Conservation (phyloP, 2,797 vertebrate genomes). For the Danio albolineatus region DNA sequence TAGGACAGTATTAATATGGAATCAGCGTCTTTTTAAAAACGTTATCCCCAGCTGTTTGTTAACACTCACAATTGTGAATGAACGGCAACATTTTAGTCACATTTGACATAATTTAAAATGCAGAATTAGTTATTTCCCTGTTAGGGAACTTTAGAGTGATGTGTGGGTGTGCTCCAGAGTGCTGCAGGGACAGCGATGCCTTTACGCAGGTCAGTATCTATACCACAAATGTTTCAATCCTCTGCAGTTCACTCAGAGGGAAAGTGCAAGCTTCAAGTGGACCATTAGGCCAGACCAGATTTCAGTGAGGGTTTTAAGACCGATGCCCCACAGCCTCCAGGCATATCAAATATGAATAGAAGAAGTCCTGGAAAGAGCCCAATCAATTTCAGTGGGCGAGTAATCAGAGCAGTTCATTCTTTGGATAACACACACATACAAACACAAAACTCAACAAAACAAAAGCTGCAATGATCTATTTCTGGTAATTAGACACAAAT, state of each 20-base stretch:
- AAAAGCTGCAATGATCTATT: constrained; percentile 26
- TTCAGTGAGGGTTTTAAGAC: constrained; percentile 72
- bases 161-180: constrained; percentile 1
- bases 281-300: constrained; percentile 73
- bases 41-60: neutral
- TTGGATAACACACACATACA: constrained; percentile 34
- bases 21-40: neutral
- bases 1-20: neutral
- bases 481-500: constrained; percentile 33
- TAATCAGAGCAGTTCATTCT: constrained; percentile 80
- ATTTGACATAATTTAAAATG: neutral
- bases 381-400: constrained; percentile 73
- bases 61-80: neutral
- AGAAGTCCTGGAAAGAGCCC: constrained; percentile 65
- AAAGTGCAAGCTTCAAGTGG: constrained; percentile 56
- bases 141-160: neutral
- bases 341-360: constrained; percentile 84
- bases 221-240: constrained; percentile 50
- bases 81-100: neutral
- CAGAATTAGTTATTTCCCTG: neutral
- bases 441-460: constrained; percentile 8
- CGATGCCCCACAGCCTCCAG: constrained; percentile 71
- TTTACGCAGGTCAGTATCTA: constrained; percentile 29
- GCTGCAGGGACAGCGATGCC: constrained; percentile 21
- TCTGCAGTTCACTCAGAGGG: constrained; percentile 61